Percentiles rank a stretch among this genome's conserved stretches.
These are phyloP conservation scores for Tinea trinotella DNA, from an alignment of 2,888 invertebrate species.

Conservation along the genomic window DNA sequence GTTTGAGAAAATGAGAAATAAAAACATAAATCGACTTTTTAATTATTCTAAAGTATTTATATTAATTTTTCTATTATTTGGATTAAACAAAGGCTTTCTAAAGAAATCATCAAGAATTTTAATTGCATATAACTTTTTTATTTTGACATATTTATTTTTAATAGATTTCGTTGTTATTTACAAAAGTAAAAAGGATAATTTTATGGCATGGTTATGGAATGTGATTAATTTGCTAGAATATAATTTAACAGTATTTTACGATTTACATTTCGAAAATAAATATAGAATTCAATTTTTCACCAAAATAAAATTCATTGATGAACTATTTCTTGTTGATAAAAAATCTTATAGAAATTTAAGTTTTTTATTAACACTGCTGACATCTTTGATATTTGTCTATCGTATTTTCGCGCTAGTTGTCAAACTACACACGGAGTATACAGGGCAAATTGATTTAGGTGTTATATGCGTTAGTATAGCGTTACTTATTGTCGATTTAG, in stretches of 20 bases:
- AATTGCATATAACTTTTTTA: neutral
- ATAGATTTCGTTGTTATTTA: neutral
- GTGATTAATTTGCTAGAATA: neutral
- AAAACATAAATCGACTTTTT: neutral
- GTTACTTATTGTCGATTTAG: neutral
- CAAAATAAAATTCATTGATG: neutral
- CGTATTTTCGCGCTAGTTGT: neutral
- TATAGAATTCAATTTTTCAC: neutral
- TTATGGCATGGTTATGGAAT: neutral
- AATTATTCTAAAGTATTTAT: neutral
- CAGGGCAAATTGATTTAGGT: neutral
- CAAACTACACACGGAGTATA: neutral
- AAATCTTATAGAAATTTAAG: neutral
- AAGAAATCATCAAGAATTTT: neutral
- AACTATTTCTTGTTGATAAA: neutral
- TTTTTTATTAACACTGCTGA: neutral
- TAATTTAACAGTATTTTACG: neutral
- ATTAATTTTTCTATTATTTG: neutral
- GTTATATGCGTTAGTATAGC: neutral
- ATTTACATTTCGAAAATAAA: neutral
- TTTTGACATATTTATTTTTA: neutral
- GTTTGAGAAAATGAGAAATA: neutral
- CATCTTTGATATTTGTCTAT: neutral
- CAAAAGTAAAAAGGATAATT: neutral
- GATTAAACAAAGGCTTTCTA: constrained; percentile 2